phyloP scores from a whole-genome alignment of 2,888 invertebrate genomes.

The Drosophila ochracea region DNA sequence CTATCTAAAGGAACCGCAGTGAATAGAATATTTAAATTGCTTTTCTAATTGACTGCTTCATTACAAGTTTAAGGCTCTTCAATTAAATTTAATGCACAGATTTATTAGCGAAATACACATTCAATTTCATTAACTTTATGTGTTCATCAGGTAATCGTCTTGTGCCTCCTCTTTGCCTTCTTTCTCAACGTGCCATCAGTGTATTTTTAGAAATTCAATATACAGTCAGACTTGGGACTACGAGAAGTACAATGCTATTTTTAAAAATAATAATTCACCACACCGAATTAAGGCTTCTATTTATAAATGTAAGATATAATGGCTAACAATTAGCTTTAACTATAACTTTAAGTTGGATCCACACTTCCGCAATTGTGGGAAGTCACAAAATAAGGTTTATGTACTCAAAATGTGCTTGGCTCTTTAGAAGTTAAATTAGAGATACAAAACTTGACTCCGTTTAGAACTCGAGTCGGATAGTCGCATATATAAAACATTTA shows the following conservation, averaged over 20 bases:
- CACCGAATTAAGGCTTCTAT: conserved; percentile 56
- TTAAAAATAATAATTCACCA: conserved; percentile 55
- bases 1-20: background rate
- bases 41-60: conserved; percentile 30
- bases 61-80: conserved; percentile 27
- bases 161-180: conserved; percentile 6
- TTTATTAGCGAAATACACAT: conserved; percentile 52
- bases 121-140: conserved; percentile 48
- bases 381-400: conserved; percentile 18
- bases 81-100: conserved; percentile 55
- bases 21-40: conserved; percentile 31
- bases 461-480: conserved; percentile 32
- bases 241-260: conserved; percentile 42
- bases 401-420: conserved; percentile 5
- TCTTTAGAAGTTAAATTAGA: conserved; percentile 4
- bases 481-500: conserved; percentile 37
- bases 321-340: conserved; percentile 60
- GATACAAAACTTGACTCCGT: conserved; percentile 15
- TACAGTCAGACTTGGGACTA: conserved; percentile 17
- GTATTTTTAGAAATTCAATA: conserved; percentile 55
- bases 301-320: conserved; percentile 71
- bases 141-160: conserved; percentile 23
- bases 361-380: conserved; percentile 63
- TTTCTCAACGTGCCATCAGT: conserved; percentile 18
- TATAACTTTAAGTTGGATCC: conserved; percentile 19